Evolutionary conservation across 1,140 invertebrate genomes (phyloP).

Genomic region (Microplitis mediator): DNA sequence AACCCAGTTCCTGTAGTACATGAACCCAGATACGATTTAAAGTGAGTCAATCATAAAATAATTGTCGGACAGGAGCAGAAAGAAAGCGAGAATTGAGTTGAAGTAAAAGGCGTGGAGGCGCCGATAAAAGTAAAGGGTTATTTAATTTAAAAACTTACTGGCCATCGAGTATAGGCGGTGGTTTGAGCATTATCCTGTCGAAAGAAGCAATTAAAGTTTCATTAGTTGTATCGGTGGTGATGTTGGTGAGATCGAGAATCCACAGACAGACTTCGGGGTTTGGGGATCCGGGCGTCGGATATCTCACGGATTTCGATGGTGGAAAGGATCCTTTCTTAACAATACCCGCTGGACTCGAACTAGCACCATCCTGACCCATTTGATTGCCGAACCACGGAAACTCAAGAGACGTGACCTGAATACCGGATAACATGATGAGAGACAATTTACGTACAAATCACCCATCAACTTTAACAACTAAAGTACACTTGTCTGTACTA

Average conservation of each 20-base stretch:
- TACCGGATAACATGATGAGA: neutral
- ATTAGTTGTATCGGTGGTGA: constrained; percentile 49
- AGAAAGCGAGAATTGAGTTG: too few species aligned
- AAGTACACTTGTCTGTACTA: constrained; percentile 55
- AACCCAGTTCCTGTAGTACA: too few species aligned
- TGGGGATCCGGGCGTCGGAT: constrained; percentile 82
- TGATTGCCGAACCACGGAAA: constrained; percentile 75
- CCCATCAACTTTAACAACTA: neutral
- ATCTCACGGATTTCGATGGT: constrained; percentile 75
- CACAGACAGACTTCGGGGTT: constrained; percentile 83
- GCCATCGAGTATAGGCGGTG: constrained; percentile 71
- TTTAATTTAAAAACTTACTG: constrained; percentile 66
- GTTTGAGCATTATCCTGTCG: constrained; percentile 69
- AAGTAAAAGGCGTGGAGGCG: neutral
- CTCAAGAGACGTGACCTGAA: constrained; percentile 56
- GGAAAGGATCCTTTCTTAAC: constrained; percentile 67
- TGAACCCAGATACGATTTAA: too few species aligned
- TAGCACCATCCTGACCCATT: constrained; percentile 44
- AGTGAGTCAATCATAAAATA: neutral
- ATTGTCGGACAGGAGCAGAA: neutral
- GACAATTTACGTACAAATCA: neutral
- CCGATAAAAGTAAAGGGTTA: neutral
- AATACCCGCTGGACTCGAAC: constrained; percentile 37
- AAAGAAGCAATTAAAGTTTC: constrained; percentile 40
- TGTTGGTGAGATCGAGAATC: constrained; percentile 77